A percentile compares a stretch with the other conserved stretches of the same genome.
phyloP scores from a whole-genome alignment of 2,113 vertebrate genomes.

The Catharus fuscescens region DNA sequence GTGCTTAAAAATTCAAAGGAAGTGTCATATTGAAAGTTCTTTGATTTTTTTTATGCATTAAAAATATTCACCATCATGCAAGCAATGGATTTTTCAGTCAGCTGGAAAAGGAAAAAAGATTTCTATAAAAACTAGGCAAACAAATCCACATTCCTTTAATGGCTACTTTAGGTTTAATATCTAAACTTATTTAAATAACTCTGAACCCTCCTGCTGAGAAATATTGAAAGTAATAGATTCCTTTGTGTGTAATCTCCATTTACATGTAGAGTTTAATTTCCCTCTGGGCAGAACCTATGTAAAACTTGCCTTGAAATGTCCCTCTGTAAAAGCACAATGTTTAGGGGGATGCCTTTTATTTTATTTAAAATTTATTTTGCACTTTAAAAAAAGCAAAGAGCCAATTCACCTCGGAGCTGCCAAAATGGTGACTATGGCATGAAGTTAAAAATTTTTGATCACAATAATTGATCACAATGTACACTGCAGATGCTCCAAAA shows the following conservation, averaged over 20 bases:
- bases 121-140: conserved; percentile 75
- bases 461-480: background rate
- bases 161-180: conserved; percentile 86
- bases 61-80: conserved; percentile 73
- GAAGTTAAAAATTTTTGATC: background rate
- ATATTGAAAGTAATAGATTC: conserved; percentile 87
- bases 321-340: conserved; percentile 75
- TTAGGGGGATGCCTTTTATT: conserved; percentile 73
- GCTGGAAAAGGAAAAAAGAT: conserved; percentile 64
- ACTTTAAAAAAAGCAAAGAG: conserved; percentile 42
- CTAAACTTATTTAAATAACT: conserved; percentile 88
- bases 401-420: background rate
- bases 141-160: conserved; percentile 82
- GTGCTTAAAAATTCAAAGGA: conserved; percentile 78
- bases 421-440: background rate
- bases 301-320: conserved; percentile 81
- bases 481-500: background rate
- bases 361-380: conserved; percentile 79
- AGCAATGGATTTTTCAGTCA: conserved; percentile 79
- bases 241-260: conserved; percentile 85
- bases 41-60: conserved; percentile 71
- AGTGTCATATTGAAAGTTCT: conserved; percentile 71
- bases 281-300: conserved; percentile 83
- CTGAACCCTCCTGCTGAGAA: conserved; percentile 84
- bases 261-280: conserved; percentile 85